Evolutionary conservation across 2,888 invertebrate genomes (phyloP).

Genomic region (Euplexia lucipara): DNA sequence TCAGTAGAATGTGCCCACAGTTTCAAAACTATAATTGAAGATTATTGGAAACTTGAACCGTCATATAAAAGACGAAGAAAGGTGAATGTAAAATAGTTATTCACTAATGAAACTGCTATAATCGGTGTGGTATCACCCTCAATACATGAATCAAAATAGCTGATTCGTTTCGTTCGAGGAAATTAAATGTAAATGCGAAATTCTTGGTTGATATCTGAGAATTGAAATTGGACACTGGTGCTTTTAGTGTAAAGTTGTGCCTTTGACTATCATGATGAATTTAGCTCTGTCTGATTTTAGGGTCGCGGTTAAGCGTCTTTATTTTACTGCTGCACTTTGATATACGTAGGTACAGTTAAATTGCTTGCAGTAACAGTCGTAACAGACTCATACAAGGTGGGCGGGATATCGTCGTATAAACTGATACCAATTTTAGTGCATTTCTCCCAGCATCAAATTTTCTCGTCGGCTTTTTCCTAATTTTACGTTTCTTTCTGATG

Average conservation of each 20-base stretch:
- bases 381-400: too few species aligned
- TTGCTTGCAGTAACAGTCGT: not conserved
- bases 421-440: too few species aligned
- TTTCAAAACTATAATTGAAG: not conserved
- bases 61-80: slow-evolving; percentile 5
- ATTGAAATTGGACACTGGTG: too few species aligned
- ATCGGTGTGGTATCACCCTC: slow-evolving; percentile 22
- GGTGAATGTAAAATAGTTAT: slow-evolving; percentile 17
- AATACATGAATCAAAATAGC: slow-evolving; percentile 39
- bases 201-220: not conserved
- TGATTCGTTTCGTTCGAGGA: slow-evolving; percentile 45
- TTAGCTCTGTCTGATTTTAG: not conserved
- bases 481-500: too few species aligned
- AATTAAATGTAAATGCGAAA: slow-evolving; percentile 41
- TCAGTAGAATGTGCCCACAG: too few species aligned
- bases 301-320: not conserved
- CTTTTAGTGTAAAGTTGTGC: too few species aligned
- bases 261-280: slow-evolving; percentile 13
- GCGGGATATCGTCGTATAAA: too few species aligned
- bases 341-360: not conserved
- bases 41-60: slow-evolving; percentile 13
- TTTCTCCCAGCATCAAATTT: too few species aligned
- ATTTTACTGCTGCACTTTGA: not conserved
- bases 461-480: too few species aligned
- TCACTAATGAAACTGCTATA: slow-evolving; percentile 27